These are phyloP conservation scores for Myotis daubentonii DNA, from an alignment of 2,797 vertebrate species.

Conservation along the genomic window DNA sequence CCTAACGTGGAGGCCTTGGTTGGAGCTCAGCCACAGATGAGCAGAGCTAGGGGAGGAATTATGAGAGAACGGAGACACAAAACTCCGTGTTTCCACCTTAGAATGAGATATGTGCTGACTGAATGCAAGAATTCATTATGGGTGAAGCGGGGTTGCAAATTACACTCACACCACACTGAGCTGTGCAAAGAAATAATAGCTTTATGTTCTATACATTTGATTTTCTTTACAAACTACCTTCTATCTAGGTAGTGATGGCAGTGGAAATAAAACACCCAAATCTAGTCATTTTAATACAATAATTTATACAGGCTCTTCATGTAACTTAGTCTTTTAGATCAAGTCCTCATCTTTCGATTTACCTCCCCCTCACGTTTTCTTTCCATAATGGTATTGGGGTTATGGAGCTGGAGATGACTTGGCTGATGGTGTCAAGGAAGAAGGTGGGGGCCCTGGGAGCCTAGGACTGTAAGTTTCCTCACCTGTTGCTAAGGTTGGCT, in stretches of 20 bases:
- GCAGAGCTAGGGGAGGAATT: not conserved
- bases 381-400: not conserved
- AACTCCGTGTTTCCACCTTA: not conserved
- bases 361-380: not conserved
- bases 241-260: not conserved
- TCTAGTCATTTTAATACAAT: not conserved
- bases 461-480: not conserved
- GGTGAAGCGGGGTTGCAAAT: not conserved
- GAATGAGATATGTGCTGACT: not conserved
- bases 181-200: not conserved
- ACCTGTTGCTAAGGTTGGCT: not conserved
- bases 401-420: not conserved
- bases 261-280: not conserved
- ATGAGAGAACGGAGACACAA: not conserved
- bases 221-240: not conserved
- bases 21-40: not conserved
- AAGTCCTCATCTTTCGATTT: not conserved
- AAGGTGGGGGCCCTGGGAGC: not conserved
- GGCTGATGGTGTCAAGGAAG: not conserved
- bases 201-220: conserved; percentile 26
- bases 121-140: not conserved
- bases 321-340: conserved; percentile 3
- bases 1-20: not conserved
- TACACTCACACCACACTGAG: not conserved
- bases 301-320: not conserved